These are phyloP conservation scores for Cottus gobio DNA, from an alignment of 2,113 vertebrate genomes.

Conservation along the genomic window DNA sequence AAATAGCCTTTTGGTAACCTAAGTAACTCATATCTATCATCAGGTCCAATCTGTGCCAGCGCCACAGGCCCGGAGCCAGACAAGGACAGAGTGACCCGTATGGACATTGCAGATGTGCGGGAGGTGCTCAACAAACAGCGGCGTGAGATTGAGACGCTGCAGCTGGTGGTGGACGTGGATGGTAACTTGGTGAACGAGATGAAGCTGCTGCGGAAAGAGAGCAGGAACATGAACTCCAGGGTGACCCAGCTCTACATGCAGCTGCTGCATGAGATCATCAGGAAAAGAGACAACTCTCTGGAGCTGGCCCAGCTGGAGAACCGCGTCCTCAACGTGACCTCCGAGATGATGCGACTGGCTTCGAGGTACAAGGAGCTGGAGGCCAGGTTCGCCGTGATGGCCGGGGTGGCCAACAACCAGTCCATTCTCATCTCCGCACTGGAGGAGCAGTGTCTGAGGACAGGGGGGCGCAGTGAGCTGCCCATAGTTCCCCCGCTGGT, in stretches of 20 bases:
- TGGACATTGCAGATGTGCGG: slow-evolving; percentile 95
- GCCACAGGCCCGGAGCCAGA: slow-evolving; percentile 87
- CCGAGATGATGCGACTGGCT: slow-evolving; percentile 94
- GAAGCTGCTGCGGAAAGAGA: slow-evolving; percentile 96
- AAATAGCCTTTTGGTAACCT: slow-evolving; percentile 22
- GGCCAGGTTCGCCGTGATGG: slow-evolving; percentile 88
- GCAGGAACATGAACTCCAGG: slow-evolving; percentile 98
- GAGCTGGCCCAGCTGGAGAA: slow-evolving; percentile 97
- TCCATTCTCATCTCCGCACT: slow-evolving; percentile 90
- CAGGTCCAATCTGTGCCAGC: slow-evolving; percentile 95
- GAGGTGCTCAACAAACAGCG: slow-evolving; percentile 94
- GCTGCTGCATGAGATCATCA: slow-evolving; percentile 97
- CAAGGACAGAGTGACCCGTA: slow-evolving; percentile 92
- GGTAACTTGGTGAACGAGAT: slow-evolving; percentile 98
- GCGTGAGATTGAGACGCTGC: slow-evolving; percentile 93
- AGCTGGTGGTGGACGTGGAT: slow-evolving; percentile 95
- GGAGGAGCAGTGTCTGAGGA: slow-evolving; percentile 93
- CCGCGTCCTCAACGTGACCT: slow-evolving; percentile 95
- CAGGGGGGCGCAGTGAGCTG: slow-evolving; percentile 86
- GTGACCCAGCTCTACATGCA: slow-evolving; percentile 99
- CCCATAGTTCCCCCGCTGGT: slow-evolving; percentile 92
- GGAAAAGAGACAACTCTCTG: slow-evolving; percentile 96
- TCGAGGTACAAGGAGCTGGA: slow-evolving; percentile 94
- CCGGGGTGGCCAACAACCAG: slow-evolving; percentile 96
- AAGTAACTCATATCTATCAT: slow-evolving; percentile 42